Conservation (phyloP, 2,113 vertebrate species). For the Mesitornis unicolor region DNA sequence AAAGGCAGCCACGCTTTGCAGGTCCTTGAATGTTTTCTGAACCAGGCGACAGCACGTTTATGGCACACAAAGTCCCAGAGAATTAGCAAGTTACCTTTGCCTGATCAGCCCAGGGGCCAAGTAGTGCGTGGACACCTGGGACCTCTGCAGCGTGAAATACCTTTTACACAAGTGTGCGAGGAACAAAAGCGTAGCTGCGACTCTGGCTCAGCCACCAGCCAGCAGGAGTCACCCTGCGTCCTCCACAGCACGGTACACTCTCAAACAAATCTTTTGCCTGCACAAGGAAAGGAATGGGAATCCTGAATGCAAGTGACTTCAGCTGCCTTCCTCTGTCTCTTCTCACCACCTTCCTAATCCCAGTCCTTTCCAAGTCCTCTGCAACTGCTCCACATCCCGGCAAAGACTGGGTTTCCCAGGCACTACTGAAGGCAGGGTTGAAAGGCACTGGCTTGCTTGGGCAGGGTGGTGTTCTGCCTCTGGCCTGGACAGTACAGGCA, state of each 20-base stretch:
- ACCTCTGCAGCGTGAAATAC: not conserved
- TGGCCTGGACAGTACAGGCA: not conserved
- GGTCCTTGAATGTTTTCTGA: not conserved
- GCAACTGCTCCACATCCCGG: not conserved
- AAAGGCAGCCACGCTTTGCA: not conserved
- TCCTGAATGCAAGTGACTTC: not conserved
- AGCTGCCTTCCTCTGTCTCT: not conserved
- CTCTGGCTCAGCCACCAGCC: not conserved
- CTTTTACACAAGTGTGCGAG: not conserved
- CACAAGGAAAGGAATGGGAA: not conserved
- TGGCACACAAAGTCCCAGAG: not conserved
- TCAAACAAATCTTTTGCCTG: not conserved
- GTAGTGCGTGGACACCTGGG: accelerated
- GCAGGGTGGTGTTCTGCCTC: not conserved
- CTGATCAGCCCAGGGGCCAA: not conserved
- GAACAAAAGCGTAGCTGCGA: not conserved
- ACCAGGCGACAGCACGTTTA: not conserved
- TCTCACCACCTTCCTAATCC: not conserved
- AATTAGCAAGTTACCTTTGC: not conserved
- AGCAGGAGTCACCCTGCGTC: not conserved
- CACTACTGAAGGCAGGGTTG: not conserved
- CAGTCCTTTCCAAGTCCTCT: not conserved
- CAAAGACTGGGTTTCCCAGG: not conserved
- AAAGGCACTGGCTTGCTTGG: not conserved
- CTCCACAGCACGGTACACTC: not conserved